Conservation (phyloP, 1,140 invertebrate species). For the Hycleus cichorii region DNA sequence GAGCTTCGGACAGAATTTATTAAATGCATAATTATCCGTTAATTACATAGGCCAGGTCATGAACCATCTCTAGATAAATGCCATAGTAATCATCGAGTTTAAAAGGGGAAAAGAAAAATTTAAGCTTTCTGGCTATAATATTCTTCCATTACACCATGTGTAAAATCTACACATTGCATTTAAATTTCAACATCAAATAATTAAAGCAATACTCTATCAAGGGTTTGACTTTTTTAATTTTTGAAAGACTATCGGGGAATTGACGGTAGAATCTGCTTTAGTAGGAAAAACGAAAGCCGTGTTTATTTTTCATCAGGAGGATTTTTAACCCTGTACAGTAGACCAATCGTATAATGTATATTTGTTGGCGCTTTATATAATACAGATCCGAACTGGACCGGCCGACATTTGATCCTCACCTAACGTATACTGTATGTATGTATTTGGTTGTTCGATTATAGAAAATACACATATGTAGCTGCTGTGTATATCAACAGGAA, state of each 20-base stretch:
- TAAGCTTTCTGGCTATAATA: neutral
- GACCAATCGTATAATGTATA: conserved; percentile 14
- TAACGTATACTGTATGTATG: conserved; percentile 26
- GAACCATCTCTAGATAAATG: too few species aligned
- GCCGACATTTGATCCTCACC: conserved; percentile 31
- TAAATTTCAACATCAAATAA: neutral
- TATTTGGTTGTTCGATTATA: conserved; percentile 36
- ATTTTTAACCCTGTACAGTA: conserved; percentile 32
- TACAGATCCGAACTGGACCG: neutral
- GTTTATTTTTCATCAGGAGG: conserved; percentile 38
- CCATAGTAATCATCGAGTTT: too few species aligned
- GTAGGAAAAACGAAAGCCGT: conserved; percentile 31
- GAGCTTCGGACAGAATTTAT: conserved; percentile 36
- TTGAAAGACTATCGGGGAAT: conserved; percentile 25
- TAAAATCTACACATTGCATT: too few species aligned
- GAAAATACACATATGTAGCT: conserved; percentile 30
- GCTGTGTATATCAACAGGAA: conserved; percentile 11
- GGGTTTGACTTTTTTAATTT: conserved; percentile 16
- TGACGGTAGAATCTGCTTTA: conserved; percentile 28
- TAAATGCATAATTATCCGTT: conserved; percentile 41
- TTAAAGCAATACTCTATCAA: conserved; percentile 23
- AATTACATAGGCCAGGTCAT: conserved; percentile 18
- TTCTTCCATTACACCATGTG: too few species aligned
- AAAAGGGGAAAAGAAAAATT: neutral
- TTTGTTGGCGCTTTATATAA: neutral